A percentile compares a stretch with the other conserved stretches of the same genome.
Evolutionary conservation across 2,888 invertebrate species (phyloP).

Genomic region (Nomada hirtipes): DNA sequence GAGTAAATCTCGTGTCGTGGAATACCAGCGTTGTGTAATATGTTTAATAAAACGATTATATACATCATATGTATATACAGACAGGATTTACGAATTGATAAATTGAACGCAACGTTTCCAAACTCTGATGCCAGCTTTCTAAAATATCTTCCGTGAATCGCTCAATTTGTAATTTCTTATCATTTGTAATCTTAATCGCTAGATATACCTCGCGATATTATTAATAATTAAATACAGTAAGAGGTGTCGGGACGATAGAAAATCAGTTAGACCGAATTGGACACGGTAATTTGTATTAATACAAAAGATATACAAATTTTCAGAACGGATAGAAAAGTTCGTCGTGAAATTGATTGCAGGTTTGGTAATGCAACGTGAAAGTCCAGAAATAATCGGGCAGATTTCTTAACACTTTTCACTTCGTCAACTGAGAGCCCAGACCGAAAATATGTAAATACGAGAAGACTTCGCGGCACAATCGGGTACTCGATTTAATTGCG

Average conservation of each 20-base stretch:
- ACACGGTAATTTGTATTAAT: not conserved
- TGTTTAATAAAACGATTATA: conserved; percentile 7
- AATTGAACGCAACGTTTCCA: not conserved
- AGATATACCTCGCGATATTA: not conserved
- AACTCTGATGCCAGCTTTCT: too few species aligned
- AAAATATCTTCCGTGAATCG: too few species aligned
- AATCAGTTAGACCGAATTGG: not conserved
- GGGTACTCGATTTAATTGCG: conserved; percentile 35
- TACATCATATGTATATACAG: not conserved
- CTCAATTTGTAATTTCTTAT: too few species aligned
- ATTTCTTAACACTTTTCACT: conserved; percentile 42
- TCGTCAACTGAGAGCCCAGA: conserved; percentile 16
- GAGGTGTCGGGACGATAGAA: not conserved
- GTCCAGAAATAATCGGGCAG: conserved; percentile 20
- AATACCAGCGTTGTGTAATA: conserved; percentile 17
- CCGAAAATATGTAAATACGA: conserved; percentile 39
- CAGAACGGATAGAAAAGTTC: not conserved
- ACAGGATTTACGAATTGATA: not conserved
- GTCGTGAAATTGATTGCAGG: conserved; percentile 19
- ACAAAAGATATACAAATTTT: not conserved
- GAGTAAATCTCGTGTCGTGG: conserved; percentile 19
- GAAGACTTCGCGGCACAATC: conserved; percentile 1
- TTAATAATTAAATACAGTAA: not conserved
- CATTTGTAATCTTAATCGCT: not conserved
- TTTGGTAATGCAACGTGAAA: conserved; percentile 12